Evolutionary conservation across 2,113 vertebrate species (phyloP).

Genomic region (Thinocorus orbignyianus): DNA sequence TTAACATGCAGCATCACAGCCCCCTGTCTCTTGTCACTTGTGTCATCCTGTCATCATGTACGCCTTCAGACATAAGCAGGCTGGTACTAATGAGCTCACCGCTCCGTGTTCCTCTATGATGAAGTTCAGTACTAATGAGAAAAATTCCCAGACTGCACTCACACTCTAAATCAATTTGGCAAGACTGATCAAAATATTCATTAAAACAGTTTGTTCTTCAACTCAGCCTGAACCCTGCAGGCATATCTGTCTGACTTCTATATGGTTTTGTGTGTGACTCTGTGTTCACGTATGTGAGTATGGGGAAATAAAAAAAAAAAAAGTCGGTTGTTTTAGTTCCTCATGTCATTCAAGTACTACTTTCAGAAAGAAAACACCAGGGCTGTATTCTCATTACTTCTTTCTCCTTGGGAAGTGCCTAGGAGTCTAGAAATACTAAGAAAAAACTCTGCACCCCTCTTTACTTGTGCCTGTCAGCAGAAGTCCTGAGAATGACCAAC

Average conservation of each 20-base stretch:
- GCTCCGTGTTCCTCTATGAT: neutral
- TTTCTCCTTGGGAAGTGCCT: neutral
- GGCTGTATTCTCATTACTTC: neutral
- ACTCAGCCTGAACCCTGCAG: constrained; percentile 33
- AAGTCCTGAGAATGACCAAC: neutral
- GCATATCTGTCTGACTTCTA: neutral
- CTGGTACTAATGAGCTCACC: constrained; percentile 42
- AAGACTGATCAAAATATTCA: constrained; percentile 57
- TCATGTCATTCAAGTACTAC: neutral
- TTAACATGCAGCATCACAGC: constrained; percentile 3
- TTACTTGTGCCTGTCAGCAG: neutral
- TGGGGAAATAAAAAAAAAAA: neutral
- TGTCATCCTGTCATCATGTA: constrained; percentile 17
- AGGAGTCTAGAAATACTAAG: neutral
- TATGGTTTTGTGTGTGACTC: neutral
- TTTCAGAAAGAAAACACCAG: neutral
- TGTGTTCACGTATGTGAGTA: neutral
- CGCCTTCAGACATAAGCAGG: neutral
- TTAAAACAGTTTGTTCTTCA: constrained; percentile 48
- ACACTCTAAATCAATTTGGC: constrained; percentile 37
- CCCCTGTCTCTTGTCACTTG: constrained; percentile 6
- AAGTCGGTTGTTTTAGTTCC: neutral
- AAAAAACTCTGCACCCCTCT: neutral
- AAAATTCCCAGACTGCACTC: constrained; percentile 28
- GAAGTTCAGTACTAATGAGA: constrained; percentile 51